Percentiles rank a stretch among this genome's conserved stretches.
Conservation (phyloP, 2,113 vertebrate species). For the Anthoscopus minutus region DNA sequence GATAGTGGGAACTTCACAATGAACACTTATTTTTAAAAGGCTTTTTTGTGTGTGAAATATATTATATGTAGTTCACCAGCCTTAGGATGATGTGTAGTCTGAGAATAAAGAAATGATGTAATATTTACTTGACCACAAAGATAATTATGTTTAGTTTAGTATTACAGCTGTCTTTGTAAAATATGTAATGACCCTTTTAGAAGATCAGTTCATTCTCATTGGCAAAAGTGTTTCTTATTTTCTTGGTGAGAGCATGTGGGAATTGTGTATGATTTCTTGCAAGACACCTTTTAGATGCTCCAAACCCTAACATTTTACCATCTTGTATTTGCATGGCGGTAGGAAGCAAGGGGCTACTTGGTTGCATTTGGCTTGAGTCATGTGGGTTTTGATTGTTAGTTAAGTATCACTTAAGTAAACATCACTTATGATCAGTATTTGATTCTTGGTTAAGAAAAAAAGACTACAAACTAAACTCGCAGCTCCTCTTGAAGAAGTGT, state of each 20-base stretch:
- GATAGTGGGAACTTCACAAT: neutral
- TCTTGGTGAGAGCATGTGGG: neutral
- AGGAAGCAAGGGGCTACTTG: neutral
- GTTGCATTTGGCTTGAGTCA: neutral
- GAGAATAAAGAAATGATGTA: neutral
- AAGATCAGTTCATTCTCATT: neutral
- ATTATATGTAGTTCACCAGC: neutral
- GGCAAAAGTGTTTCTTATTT: neutral
- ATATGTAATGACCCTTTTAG: neutral
- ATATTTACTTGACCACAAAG: neutral
- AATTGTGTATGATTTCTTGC: neutral
- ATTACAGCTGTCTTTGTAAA: neutral
- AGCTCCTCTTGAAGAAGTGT: neutral
- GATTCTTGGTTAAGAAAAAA: too few species aligned
- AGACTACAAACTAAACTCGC: neutral
- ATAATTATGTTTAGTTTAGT: neutral
- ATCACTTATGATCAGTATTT: too few species aligned
- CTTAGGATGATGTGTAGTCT: neutral
- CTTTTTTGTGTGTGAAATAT: neutral
- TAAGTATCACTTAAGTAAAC: too few species aligned
- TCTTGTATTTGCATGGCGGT: neutral
- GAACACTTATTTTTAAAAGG: neutral
- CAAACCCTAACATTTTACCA: neutral
- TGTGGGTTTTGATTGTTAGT: neutral
- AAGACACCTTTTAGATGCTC: neutral